Evolutionary conservation across 2,797 vertebrate species (phyloP), one percentile per base, ranked within the genome.

Genomic region (Bryconaethiops microstoma): DNA sequence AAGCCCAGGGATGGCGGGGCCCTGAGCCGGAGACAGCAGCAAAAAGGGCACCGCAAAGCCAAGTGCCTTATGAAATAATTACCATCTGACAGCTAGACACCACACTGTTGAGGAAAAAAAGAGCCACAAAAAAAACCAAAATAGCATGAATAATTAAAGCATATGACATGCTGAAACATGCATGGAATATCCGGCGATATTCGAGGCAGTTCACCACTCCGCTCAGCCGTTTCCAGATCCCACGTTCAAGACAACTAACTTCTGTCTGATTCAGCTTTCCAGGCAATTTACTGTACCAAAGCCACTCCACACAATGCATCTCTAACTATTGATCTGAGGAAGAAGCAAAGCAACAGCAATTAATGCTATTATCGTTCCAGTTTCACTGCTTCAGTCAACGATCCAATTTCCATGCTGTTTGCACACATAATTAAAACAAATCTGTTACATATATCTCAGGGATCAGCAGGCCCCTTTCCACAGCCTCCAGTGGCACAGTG

Each of bases 381-480:
- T 91, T 92, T 86, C 90, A 94, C 87, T 91, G 90, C 89, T 93
- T 94, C 92, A 93, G 88, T 91, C 91, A 91, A 91, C 88, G 90
- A 94, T 94, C 91, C 91, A 93, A 93, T 94, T 93, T 94, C 93
- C 89, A 93, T 91, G 91, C 91, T 89, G 92, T 93, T 91, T 93
- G 92, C 93, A 93, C 92, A 94, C 92, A 93, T 95, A 95, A 95
- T 95, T 95, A 93, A 94, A 94, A 95, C 92, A 94, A 94, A 95
- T 95, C 92, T 91, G 92, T 92, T 94, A 93, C 93, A 94, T 93
- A 94, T 93, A 93, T 93, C 93, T 92, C 87, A 89, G 90, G 88
- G 91, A 92, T 93, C 91, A 92, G 88, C 89, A 90, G 90, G 67
- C 87, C 75, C 42, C 86, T 90, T 93, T 91, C 91, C 91, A 92